Evolutionary conservation across 2,797 vertebrate species (phyloP).

Genomic region (Pteronotus mesoamericanus): DNA sequence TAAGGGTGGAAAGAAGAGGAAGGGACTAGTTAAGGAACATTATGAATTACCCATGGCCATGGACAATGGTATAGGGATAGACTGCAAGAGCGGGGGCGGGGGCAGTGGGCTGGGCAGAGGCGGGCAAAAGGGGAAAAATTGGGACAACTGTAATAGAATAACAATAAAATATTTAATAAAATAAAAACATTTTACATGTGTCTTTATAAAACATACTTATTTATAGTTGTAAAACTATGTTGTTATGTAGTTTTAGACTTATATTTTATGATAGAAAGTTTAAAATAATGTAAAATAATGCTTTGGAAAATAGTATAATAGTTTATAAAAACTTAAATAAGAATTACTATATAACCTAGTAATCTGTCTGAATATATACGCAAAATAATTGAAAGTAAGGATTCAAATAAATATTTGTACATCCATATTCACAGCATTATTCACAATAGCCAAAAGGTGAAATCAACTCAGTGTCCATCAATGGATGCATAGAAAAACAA

Average conservation of each 20-base stretch:
- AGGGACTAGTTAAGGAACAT: neutral
- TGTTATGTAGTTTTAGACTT: neutral
- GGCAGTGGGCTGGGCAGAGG: neutral
- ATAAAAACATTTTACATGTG: neutral
- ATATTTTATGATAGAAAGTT: neutral
- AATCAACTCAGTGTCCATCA: neutral
- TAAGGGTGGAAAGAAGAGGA: neutral
- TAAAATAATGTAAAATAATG: neutral
- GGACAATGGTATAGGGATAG: neutral
- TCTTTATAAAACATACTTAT: neutral
- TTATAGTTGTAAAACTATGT: neutral
- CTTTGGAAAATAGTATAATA: neutral
- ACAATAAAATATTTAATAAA: neutral
- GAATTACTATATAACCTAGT: neutral
- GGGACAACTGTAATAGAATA: neutral
- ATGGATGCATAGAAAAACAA: neutral
- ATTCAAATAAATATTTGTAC: neutral
- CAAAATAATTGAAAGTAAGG: neutral
- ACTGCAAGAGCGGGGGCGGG: no score
- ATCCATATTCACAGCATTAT: neutral
- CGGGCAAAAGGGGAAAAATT: neutral
- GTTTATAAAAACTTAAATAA: neutral
- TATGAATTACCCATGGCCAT: no score
- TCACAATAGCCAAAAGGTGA: neutral
- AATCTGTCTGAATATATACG: neutral